Conservation (phyloP, 2,888 invertebrate genomes). For the Disparrhopalites patrizii region DNA sequence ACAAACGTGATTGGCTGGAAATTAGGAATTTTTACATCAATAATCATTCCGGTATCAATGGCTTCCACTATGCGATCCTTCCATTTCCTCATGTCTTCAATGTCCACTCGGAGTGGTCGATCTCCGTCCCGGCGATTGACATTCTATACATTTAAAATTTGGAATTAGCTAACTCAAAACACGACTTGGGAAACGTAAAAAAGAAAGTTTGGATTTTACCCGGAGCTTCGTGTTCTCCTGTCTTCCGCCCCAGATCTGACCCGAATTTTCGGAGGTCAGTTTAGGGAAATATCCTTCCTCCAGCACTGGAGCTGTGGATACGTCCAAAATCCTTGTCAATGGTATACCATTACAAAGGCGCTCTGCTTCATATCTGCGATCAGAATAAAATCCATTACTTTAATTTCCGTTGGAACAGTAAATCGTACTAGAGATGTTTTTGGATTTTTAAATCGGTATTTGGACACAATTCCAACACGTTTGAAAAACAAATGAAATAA, state of each 20-base stretch:
- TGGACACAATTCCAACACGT: no score
- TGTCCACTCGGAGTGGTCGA: constrained; percentile 7
- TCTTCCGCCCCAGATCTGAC: constrained; percentile 38
- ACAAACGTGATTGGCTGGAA: background rate
- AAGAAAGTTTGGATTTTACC: constrained; percentile 18
- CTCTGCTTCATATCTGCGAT: constrained; percentile 65
- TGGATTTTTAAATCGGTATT: no score
- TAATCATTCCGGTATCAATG: constrained; percentile 58
- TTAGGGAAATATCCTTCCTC: constrained; percentile 78
- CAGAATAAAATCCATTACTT: background rate
- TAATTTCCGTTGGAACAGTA: no score
- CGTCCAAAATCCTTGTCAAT: constrained; percentile 64
- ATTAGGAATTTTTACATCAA: background rate
- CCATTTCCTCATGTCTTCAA: constrained; percentile 70
- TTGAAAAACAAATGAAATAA: no score
- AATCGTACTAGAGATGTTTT: no score
- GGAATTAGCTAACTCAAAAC: background rate
- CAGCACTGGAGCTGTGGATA: constrained; percentile 62
- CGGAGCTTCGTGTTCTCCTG: constrained; percentile 34
- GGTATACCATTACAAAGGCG: constrained; percentile 67
- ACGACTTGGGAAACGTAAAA: background rate
- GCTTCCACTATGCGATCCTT: constrained; percentile 68
- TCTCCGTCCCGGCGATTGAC: background rate
- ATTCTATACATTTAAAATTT: background rate
- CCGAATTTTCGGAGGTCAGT: constrained; percentile 52